phyloP scores from a whole-genome alignment of 2,888 invertebrate genomes.

The Acrobasis repandana region DNA sequence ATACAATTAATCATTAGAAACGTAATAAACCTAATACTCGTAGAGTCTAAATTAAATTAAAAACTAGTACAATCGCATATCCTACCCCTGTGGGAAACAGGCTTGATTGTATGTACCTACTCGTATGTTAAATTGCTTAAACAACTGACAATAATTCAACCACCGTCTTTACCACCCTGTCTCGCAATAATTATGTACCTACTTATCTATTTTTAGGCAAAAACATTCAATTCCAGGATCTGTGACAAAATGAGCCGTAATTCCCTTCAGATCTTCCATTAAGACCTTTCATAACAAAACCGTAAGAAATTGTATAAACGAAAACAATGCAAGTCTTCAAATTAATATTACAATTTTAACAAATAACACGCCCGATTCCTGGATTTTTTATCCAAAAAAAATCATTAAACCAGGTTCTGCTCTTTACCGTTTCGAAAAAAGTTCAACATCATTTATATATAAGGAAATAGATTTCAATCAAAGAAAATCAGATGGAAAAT shows the following conservation, averaged over 20 bases:
- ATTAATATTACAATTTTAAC: constrained; percentile 9
- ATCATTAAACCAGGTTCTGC: constrained; percentile 67
- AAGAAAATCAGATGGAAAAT: constrained; percentile 25
- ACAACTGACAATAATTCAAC: neutral
- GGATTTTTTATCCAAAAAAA: constrained; percentile 71
- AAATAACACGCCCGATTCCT: constrained; percentile 57
- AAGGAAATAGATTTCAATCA: constrained; percentile 30
- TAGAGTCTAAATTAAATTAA: too few species aligned
- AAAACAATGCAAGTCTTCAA: neutral
- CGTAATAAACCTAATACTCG: too few species aligned
- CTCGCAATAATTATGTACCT: constrained; percentile 5
- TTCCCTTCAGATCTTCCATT: neutral
- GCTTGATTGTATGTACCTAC: too few species aligned
- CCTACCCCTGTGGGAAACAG: too few species aligned
- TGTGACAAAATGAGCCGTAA: neutral
- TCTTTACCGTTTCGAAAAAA: constrained; percentile 37
- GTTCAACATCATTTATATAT: constrained; percentile 23
- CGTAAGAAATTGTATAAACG: constrained; percentile 1
- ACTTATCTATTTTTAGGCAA: neutral
- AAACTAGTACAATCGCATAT: too few species aligned
- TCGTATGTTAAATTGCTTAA: neutral
- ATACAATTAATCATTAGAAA: too few species aligned
- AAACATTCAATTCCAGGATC: neutral
- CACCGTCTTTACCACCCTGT: constrained; percentile 9
- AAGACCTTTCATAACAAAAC: neutral